Evolutionary conservation across 2,888 invertebrate genomes (phyloP).

Genomic region (Neoascia interrupta): DNA sequence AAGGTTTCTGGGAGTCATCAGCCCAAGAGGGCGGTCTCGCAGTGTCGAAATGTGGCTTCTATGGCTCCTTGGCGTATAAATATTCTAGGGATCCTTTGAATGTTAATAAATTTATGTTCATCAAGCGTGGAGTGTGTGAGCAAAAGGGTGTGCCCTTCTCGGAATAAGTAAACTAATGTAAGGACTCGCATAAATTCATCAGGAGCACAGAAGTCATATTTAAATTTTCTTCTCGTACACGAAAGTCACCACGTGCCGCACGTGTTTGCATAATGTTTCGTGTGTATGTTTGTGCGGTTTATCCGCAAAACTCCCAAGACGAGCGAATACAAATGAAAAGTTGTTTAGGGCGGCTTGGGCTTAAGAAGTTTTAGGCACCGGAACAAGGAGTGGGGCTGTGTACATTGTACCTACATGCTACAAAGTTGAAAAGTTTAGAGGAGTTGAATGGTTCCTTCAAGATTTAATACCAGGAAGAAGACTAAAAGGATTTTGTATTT

Average conservation of each 20-base stretch:
- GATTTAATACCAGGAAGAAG: too few relatives aligned
- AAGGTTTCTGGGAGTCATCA: slow-evolving; percentile 23
- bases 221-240: slow-evolving; percentile 47
- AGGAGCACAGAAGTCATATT: slow-evolving; percentile 62
- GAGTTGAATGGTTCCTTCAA: too few relatives aligned
- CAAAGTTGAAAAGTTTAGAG: too few relatives aligned
- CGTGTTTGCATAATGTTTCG: slow-evolving; percentile 52
- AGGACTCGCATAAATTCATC: slow-evolving; percentile 62
- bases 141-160: slow-evolving; percentile 29
- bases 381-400: too few relatives aligned
- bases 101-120: slow-evolving; percentile 69
- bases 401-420: too few relatives aligned
- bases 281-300: slow-evolving; percentile 38
- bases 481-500: too few relatives aligned
- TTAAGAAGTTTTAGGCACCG: too few relatives aligned
- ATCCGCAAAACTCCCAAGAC: neutral
- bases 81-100: slow-evolving; percentile 66
- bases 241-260: slow-evolving; percentile 51
- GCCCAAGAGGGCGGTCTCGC: slow-evolving; percentile 29
- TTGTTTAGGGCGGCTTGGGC: too few relatives aligned
- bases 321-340: slow-evolving; percentile 11
- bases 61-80: slow-evolving; percentile 61
- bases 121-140: slow-evolving; percentile 36
- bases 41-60: slow-evolving; percentile 50
- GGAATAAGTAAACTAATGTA: neutral